A percentile compares a stretch with the other conserved stretches of the same genome.
phyloP scores from a whole-genome alignment of 2,888 invertebrate genomes.

The Netelia virgata region DNA sequence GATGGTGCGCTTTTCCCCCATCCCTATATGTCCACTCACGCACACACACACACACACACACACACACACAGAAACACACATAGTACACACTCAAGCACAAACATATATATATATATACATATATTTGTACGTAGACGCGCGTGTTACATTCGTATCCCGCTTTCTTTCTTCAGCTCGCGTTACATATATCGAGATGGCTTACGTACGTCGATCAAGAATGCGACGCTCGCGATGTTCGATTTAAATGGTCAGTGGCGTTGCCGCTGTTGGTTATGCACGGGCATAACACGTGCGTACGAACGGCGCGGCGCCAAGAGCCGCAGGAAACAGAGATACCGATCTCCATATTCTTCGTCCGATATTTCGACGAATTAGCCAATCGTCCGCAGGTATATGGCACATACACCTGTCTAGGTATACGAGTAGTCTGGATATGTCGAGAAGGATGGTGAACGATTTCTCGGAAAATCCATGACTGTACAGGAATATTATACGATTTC shows the following conservation, averaged over 20 bases:
- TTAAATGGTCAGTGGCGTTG: slow-evolving; percentile 61
- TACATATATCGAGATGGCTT: slow-evolving; percentile 62
- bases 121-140: not conserved
- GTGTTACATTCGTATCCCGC: slow-evolving; percentile 19
- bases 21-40: not conserved
- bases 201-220: slow-evolving; percentile 70
- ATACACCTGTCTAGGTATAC: not conserved
- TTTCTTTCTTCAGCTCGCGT: slow-evolving; percentile 29
- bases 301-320: not conserved
- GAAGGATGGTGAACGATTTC: slow-evolving; percentile 11
- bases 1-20: slow-evolving; percentile 20
- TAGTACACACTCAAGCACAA: no score
- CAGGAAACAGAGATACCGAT: slow-evolving; percentile 41
- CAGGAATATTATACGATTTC: not conserved
- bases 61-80: no score
- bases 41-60: not conserved
- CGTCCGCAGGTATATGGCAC: not conserved
- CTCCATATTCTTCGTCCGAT: slow-evolving; percentile 35
- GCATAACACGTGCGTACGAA: slow-evolving; percentile 27
- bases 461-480: not conserved
- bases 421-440: not conserved
- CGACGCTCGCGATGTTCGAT: slow-evolving; percentile 61
- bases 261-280: slow-evolving; percentile 26
- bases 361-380: slow-evolving; percentile 26
- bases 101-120: not conserved